Base-by-base conservation (phyloP, 2,888 invertebrate species). In the Drosophila percnosoma region DNA sequence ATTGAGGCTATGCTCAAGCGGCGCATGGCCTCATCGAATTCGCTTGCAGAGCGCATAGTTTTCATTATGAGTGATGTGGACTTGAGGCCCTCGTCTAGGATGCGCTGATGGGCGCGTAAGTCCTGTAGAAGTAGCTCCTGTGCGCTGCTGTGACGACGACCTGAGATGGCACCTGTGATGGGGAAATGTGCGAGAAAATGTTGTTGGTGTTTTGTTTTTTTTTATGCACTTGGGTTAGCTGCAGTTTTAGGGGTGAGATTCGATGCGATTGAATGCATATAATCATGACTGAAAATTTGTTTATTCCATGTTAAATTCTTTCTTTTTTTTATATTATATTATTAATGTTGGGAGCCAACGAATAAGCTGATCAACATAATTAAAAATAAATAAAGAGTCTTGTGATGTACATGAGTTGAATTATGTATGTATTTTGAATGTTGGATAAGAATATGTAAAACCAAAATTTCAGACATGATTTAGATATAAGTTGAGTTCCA, bases 1-100 rank as follows among this genome's bases (percentile, higher is more conserved):
- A 91, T 82, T 58, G 92, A 92, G 24, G 91, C 90, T 75, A 92
- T 90, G 78, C 92, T 92, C 54, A 93, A 73, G 18, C 92, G 91
- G 38, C 92, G 87, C 92, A 93, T 92, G 38, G 93, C 92, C 72
- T 93, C 93, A 81, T 93, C 93, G 77, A 93, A 93, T 77, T 93
- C 92, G 71, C 81, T 93, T 31, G 93, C 92, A 21, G 93, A 93
- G 21, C 92, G 92, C 82, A 93, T 91, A 1, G 93, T 93, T 72
- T 89, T 90, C 82, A 93, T 93, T 33, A 93, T 93, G 15, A 93
- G 83, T 15, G 93, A 92, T 0, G 93, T 93, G 31, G 93, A 93
- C 78, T 93, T 93, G 45, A 93, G 75, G 13, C 92, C 91, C 64
- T 92, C 91, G 65, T 91, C 92, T 6, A 91, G 81, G 60, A 92